These are phyloP conservation scores for Tyto alba DNA, from an alignment of 2,113 vertebrate genomes.

Conservation along the genomic window DNA sequence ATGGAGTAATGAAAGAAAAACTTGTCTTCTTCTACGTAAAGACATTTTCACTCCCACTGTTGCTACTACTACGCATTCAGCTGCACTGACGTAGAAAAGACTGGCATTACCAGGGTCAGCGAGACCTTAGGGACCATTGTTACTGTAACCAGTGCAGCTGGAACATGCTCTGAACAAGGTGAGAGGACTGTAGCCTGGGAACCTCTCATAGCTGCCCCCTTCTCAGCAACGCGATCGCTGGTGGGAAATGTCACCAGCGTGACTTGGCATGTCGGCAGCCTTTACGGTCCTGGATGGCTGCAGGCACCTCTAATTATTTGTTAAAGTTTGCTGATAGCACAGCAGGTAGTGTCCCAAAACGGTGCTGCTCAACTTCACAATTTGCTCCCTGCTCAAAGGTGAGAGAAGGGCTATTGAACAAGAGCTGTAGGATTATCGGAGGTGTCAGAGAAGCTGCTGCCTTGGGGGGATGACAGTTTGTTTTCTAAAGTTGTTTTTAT, in stretches of 20 bases:
- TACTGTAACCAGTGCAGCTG: neutral
- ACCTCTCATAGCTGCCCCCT: neutral
- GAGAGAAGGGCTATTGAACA: slow-evolving; percentile 18
- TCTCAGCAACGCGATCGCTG: accelerated
- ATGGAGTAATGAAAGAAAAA: neutral
- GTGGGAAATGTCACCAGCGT: neutral
- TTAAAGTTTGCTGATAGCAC: slow-evolving; percentile 33
- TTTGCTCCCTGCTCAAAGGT: slow-evolving; percentile 18
- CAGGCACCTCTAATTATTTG: slow-evolving; percentile 72
- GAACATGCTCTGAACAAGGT: neutral
- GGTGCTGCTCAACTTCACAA: slow-evolving; percentile 28
- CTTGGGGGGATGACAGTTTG: neutral
- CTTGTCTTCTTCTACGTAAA: neutral
- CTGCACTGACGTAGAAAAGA: neutral
- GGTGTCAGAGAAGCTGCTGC: neutral
- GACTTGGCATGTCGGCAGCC: neutral
- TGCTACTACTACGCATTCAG: neutral
- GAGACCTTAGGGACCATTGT: neutral
- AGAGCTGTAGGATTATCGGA: neutral
- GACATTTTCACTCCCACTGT: neutral
- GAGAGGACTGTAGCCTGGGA: neutral
- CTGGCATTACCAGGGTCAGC: neutral
- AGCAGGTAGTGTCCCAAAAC: slow-evolving; percentile 54
- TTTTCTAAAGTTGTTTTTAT: neutral
- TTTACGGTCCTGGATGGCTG: slow-evolving; percentile 50